Conservation (phyloP, 2,113 vertebrate genomes). For the Apistogramma diplotaenia region DNA sequence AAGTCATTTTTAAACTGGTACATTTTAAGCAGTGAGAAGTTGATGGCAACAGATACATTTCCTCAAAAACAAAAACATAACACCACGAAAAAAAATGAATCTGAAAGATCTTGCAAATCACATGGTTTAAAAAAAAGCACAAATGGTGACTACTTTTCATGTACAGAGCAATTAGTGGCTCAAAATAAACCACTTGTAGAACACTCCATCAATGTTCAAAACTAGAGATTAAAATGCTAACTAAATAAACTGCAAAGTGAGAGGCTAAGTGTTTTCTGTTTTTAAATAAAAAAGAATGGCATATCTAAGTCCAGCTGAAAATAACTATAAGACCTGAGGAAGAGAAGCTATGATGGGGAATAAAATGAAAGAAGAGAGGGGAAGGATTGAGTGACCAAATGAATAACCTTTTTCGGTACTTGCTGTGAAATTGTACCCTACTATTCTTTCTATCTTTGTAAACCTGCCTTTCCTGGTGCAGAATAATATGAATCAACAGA, state of each 20-base stretch:
- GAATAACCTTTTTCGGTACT: neutral
- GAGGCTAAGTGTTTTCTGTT: neutral
- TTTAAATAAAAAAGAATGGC: neutral
- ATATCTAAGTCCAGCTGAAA: neutral
- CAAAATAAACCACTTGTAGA: neutral
- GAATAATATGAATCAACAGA: constrained; percentile 19
- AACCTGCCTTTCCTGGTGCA: neutral
- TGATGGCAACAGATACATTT: neutral
- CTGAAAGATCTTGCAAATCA: neutral
- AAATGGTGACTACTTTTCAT: neutral
- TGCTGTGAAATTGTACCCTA: neutral
- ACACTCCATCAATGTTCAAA: neutral
- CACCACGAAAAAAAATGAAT: neutral
- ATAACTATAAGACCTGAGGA: neutral
- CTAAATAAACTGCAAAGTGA: too few relatives aligned
- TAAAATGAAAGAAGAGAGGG: neutral
- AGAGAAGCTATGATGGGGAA: neutral
- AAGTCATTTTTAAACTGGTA: neutral
- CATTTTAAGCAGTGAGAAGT: neutral
- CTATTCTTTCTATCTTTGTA: neutral
- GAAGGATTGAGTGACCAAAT: neutral
- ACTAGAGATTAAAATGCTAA: neutral
- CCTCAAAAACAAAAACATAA: neutral
- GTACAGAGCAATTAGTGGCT: neutral
- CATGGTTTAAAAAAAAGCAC: neutral